Conservation (phyloP, 2,888 invertebrate genomes). For the Hypomecis atomaria region DNA sequence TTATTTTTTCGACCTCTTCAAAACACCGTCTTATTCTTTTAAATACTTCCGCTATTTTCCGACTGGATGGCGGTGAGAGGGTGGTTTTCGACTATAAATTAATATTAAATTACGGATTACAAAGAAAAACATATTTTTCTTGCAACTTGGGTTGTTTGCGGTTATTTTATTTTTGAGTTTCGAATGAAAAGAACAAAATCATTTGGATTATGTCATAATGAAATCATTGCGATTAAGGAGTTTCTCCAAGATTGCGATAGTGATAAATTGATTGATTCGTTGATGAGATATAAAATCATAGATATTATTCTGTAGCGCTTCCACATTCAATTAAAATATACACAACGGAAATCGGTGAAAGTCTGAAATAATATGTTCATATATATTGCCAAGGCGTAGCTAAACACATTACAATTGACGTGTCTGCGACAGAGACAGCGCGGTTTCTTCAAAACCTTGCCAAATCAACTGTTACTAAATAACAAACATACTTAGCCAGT, state of each 20-base stretch:
- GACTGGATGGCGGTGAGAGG: slow-evolving; percentile 78
- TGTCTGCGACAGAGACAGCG: too few relatives aligned
- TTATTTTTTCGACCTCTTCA: slow-evolving; percentile 82
- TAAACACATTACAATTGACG: too few relatives aligned
- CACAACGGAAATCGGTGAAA: too few relatives aligned
- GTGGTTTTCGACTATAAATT: slow-evolving; percentile 78
- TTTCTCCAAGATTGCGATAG: too few relatives aligned
- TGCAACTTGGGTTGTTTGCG: slow-evolving; percentile 10
- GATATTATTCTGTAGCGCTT: too few relatives aligned
- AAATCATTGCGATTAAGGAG: too few relatives aligned
- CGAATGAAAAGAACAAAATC: not conserved
- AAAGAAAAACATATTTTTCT: slow-evolving; percentile 63
- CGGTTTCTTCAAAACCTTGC: too few relatives aligned
- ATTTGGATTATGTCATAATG: too few relatives aligned
- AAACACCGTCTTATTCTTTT: slow-evolving; percentile 82
- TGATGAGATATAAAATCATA: too few relatives aligned
- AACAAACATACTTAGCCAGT: not conserved
- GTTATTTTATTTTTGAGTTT: slow-evolving; percentile 3
- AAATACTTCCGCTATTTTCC: slow-evolving; percentile 84
- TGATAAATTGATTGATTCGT: not conserved
- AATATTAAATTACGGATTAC: slow-evolving; percentile 77
- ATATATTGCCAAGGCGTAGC: too few relatives aligned
- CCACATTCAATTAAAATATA: too few relatives aligned
- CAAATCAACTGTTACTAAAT: not conserved
- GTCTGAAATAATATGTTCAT: too few relatives aligned